These are phyloP conservation scores for Megalops cyprinoides DNA, from an alignment of 2,797 vertebrate species.

Conservation along the genomic window DNA sequence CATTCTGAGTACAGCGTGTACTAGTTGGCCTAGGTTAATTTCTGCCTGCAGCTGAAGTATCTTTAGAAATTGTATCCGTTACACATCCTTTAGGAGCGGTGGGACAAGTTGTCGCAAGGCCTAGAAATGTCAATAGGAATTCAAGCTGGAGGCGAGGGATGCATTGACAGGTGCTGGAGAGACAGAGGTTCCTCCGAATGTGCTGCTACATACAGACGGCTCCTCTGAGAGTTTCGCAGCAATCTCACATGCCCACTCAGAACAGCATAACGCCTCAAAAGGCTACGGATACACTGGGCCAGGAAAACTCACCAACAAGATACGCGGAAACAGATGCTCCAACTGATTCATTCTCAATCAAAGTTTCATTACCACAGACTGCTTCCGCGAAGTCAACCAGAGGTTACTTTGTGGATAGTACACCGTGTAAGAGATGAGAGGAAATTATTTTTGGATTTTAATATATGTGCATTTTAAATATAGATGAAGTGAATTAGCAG, in stretches of 20 bases:
- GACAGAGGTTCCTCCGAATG: not conserved
- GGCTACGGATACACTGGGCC: not conserved
- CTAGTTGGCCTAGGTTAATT: slow-evolving; percentile 22
- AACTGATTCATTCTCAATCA: not conserved
- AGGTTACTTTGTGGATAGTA: not conserved
- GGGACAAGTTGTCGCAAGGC: slow-evolving; percentile 1
- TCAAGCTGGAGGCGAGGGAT: not conserved
- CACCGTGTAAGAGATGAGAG: not conserved
- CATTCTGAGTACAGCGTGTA: slow-evolving; percentile 6
- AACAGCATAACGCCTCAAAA: not conserved
- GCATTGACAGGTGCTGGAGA: not conserved
- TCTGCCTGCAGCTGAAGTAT: slow-evolving; percentile 16
- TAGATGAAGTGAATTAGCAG: not conserved
- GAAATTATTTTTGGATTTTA: not conserved
- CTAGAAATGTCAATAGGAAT: slow-evolving; percentile 32
- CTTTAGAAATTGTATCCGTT: slow-evolving; percentile 28
- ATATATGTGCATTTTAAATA: not conserved
- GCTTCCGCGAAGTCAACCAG: not conserved
- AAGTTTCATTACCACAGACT: not conserved
- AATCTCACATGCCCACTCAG: not conserved
- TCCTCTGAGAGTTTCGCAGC: not conserved
- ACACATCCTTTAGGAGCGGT: slow-evolving; percentile 10
- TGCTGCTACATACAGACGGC: not conserved
- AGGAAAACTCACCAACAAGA: not conserved
- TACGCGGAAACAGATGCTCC: not conserved